These are phyloP conservation scores for Catharus fuscescens DNA, from an alignment of 2,113 vertebrate species.

Conservation along the genomic window DNA sequence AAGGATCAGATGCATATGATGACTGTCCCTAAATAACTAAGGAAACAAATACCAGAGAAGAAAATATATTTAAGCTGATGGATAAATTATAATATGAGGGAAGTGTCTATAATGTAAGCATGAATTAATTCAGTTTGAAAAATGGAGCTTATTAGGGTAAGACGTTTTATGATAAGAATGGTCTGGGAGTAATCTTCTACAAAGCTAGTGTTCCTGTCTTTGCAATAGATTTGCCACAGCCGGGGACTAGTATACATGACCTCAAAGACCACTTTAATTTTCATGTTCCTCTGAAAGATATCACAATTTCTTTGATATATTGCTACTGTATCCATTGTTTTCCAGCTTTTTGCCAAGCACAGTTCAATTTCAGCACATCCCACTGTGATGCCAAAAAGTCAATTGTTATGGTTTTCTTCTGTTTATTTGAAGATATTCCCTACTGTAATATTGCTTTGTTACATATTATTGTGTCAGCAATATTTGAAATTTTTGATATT, in stretches of 20 bases:
- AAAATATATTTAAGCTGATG: not conserved
- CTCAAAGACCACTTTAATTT: not conserved
- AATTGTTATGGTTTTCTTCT: not conserved
- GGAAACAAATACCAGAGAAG: not conserved
- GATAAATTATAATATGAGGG: not conserved
- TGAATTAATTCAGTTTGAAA: not conserved
- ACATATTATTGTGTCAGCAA: not conserved
- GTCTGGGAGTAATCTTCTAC: not conserved
- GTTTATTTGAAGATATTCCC: not conserved
- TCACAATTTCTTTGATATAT: not conserved
- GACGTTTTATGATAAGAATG: not conserved
- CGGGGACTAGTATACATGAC: not conserved
- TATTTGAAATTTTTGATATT: not conserved
- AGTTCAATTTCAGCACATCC: conserved; percentile 14
- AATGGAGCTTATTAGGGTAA: not conserved
- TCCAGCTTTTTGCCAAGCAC: not conserved
- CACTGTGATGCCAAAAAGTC: not conserved
- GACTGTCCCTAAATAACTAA: not conserved
- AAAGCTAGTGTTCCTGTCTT: not conserved
- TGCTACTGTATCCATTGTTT: not conserved
- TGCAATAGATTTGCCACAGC: not conserved
- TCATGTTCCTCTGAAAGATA: not conserved
- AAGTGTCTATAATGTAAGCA: not conserved
- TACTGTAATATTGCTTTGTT: not conserved
- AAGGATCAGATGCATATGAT: not conserved